Conservation (phyloP, 2,888 invertebrate species). For the Dryobota labecula region DNA sequence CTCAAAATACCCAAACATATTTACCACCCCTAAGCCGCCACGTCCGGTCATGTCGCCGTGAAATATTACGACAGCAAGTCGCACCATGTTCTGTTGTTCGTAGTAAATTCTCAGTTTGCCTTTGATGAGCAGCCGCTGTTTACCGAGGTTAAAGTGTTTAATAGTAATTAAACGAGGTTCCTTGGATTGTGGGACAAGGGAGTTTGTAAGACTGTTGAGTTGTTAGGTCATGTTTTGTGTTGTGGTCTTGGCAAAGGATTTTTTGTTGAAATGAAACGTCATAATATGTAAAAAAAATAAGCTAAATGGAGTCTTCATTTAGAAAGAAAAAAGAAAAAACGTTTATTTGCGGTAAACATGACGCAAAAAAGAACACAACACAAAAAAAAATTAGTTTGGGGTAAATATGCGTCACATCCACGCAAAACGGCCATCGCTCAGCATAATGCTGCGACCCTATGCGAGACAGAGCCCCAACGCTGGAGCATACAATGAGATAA, state of each 20-base stretch:
- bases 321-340: no score
- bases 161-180: slow-evolving; percentile 32
- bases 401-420: no score
- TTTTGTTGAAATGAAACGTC: no score
- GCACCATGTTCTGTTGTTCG: slow-evolving; percentile 30
- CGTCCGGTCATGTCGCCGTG: slow-evolving; percentile 16
- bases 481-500: no score
- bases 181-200: slow-evolving; percentile 20
- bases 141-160: slow-evolving; percentile 46
- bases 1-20: slow-evolving; percentile 11
- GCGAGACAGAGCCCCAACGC: no score
- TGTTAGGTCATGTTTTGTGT: not conserved
- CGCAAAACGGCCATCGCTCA: no score
- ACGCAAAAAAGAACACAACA: no score
- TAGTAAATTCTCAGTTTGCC: slow-evolving; percentile 50
- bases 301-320: no score
- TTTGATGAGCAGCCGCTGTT: slow-evolving; percentile 45
- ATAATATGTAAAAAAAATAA: no score
- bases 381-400: no score
- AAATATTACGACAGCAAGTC: slow-evolving; percentile 45
- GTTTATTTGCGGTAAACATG: no score
- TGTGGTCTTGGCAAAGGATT: not conserved
- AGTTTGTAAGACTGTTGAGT: slow-evolving; percentile 25
- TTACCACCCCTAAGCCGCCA: slow-evolving; percentile 24
- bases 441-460: no score